Conservation (phyloP, 2,888 invertebrate species). For the Exephanes ischioxanthus region DNA sequence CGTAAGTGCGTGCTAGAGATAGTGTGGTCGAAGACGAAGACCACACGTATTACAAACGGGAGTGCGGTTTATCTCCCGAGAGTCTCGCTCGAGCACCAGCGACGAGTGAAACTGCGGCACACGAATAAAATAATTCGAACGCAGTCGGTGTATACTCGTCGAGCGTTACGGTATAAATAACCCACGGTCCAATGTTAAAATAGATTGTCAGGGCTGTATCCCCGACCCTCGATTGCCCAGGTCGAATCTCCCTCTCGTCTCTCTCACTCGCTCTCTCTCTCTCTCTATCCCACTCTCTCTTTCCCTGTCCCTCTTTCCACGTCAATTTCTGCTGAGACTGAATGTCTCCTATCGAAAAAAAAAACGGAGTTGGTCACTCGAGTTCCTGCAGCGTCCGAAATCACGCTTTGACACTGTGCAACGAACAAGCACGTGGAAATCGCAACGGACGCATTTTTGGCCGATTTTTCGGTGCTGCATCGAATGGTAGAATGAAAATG, state of each 20-base stretch:
- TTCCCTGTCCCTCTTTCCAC: not conserved
- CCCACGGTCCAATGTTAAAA: slow-evolving; percentile 79
- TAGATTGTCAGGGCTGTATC: slow-evolving; percentile 81
- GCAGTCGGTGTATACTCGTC: slow-evolving; percentile 63
- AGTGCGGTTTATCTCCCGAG: slow-evolving; percentile 5
- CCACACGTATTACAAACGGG: slow-evolving; percentile 4
- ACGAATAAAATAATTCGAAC: slow-evolving; percentile 76
- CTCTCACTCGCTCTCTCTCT: not conserved
- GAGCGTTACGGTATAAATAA: slow-evolving; percentile 76
- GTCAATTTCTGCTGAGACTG: slow-evolving; percentile 36
- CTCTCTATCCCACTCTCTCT: not conserved
- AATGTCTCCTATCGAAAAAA: slow-evolving; percentile 30
- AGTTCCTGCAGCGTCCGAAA: slow-evolving; percentile 22
- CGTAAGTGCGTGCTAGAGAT: slow-evolving; percentile 3
- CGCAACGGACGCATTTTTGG: not conserved
- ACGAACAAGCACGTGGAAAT: not conserved
- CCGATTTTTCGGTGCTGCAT: not conserved
- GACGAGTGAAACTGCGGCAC: slow-evolving; percentile 53
- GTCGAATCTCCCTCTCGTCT: slow-evolving; percentile 46
- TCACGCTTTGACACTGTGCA: not conserved
- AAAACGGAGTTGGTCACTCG: slow-evolving; percentile 48
- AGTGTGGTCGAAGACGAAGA: slow-evolving; percentile 4
- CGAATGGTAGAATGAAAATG: slow-evolving; percentile 4
- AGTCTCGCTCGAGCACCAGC: slow-evolving; percentile 43
- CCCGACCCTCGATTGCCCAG: slow-evolving; percentile 69